A percentile compares a stretch with the other conserved stretches of the same genome.
Conservation (phyloP, 2,113 vertebrate species). For the Corythornis madagascariensis region DNA sequence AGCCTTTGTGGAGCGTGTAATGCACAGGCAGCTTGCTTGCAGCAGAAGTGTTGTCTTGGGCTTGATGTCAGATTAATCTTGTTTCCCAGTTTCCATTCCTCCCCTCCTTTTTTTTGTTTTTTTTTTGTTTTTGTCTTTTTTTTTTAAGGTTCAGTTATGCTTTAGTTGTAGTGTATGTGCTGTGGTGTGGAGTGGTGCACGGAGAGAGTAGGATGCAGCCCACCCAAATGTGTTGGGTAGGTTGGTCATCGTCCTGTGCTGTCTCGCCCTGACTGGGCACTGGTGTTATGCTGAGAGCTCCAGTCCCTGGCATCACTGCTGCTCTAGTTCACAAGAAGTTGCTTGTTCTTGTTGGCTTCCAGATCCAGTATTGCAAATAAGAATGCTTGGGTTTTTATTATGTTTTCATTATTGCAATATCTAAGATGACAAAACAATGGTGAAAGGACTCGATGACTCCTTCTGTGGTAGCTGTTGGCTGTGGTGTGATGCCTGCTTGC, state of each 20-base stretch:
- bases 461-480: accelerated
- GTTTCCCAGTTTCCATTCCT: neutral
- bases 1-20: neutral
- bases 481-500: neutral
- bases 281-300: neutral
- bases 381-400: neutral
- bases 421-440: neutral
- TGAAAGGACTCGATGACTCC: neutral
- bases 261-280: neutral
- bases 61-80: neutral
- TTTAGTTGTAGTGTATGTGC: neutral
- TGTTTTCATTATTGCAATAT: neutral
- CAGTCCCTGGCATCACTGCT: neutral
- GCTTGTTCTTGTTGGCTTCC: neutral
- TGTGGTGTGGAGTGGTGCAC: neutral
- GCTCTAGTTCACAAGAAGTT: neutral
- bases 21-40: neutral
- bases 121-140: no score
- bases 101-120: neutral
- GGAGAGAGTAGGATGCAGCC: neutral
- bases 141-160: neutral
- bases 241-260: neutral
- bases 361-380: neutral
- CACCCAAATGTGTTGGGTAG: neutral
- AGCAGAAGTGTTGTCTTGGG: neutral